Evolutionary conservation across 2,113 vertebrate genomes (phyloP).

Genomic region (Chauna torquata): DNA sequence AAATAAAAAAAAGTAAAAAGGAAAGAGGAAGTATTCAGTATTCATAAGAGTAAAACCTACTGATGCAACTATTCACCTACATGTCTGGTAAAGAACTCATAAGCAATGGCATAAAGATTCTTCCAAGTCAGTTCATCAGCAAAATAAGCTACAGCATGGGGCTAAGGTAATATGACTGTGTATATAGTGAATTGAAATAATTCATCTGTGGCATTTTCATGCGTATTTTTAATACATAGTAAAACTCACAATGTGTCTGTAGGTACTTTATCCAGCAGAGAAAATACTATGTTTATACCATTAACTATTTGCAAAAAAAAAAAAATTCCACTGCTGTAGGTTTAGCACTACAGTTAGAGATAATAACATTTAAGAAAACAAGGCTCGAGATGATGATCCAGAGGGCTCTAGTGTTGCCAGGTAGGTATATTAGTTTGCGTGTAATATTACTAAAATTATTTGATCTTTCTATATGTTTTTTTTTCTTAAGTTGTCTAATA

Average conservation of each 20-base stretch:
- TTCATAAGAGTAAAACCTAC: background rate
- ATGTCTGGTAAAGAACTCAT: background rate
- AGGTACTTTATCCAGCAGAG: background rate
- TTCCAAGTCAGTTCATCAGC: background rate
- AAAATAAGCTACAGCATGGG: background rate
- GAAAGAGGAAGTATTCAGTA: background rate
- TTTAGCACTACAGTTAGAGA: background rate
- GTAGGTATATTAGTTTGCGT: constrained; percentile 1
- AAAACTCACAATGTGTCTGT: background rate
- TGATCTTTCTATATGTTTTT: background rate
- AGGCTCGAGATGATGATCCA: background rate
- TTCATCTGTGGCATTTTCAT: background rate
- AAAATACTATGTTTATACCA: background rate
- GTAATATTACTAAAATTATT: background rate
- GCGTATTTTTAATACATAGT: background rate
- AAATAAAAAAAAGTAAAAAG: background rate
- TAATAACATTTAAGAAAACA: background rate
- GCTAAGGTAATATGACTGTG: background rate
- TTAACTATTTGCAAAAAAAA: background rate
- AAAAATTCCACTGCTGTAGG: background rate
- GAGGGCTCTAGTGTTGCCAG: background rate
- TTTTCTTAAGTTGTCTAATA: constrained; percentile 24
- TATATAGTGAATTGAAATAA: background rate
- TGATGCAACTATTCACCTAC: background rate
- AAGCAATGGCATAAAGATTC: background rate